Evolutionary conservation across 2,113 vertebrate species (phyloP).

Genomic region (Myiagra hebetior): DNA sequence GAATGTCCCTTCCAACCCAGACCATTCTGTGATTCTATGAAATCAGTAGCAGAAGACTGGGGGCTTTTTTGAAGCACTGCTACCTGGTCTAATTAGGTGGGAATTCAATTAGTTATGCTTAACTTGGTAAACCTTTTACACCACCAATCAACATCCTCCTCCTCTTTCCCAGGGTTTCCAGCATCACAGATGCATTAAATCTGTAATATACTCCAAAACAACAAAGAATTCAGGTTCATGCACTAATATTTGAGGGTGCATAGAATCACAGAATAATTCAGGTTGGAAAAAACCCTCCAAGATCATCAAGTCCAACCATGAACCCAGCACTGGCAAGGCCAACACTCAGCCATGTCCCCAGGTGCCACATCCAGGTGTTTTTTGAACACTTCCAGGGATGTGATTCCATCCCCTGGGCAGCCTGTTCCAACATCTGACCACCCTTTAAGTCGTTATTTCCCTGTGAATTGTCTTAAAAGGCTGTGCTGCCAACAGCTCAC

Average conservation of each 20-base stretch:
- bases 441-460: background rate
- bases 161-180: background rate
- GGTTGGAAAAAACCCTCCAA: background rate
- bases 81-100: background rate
- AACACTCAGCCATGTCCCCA: background rate
- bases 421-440: background rate
- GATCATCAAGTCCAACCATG: rapidly evolving
- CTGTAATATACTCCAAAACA: background rate
- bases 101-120: background rate
- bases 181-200: background rate
- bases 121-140: background rate
- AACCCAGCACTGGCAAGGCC: background rate
- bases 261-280: background rate
- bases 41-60: background rate
- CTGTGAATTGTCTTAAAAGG: background rate
- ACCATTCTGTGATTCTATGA: background rate
- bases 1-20: background rate
- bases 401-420: background rate
- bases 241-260: background rate
- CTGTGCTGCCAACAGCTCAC: background rate
- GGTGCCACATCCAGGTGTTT: background rate
- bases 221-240: background rate
- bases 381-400: background rate
- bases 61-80: background rate
- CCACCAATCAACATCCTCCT: background rate